Evolutionary conservation across 2,797 vertebrate genomes (phyloP), one percentile per base, ranked within the genome.

Genomic region (Dicrostonyx torquatus): DNA sequence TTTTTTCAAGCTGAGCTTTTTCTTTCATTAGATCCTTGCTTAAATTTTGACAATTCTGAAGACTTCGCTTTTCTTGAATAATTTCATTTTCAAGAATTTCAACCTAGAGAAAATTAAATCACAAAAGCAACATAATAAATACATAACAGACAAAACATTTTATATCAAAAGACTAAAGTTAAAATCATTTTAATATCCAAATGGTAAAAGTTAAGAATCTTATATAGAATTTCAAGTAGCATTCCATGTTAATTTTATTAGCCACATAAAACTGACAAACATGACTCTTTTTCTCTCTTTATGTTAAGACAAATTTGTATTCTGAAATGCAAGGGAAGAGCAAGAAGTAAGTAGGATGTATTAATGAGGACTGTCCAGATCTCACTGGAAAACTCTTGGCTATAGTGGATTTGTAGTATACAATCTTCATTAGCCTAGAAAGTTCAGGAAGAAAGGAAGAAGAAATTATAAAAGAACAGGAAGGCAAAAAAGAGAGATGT

Each of bases 11-110:
- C 94, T 99, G 98, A 55, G 98, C 98, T 97, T 99, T 99, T 96
- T 99, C 99, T 98, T 99, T 99, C 99, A 99, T 99, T 98, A 99
- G 98, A 98, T 99, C 99, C 29, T 99, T 99, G 91, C 99, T 99
- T 96, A 99, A 98, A 73, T 98, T 98, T 96, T 99, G 99, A 8
- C 99, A 99, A 87, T 98, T 99, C 96, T 98, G 98, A 90, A 99
- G 98, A 93, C 98, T 99, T 89, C 99, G 99, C 95, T 99, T 99
- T 96, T 99, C 99, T 93, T 99, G 97, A 64, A 97, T 98, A 96
- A 99, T 97, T 95, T 99, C 99, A 72, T 95, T 98, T 96, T 99
- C 98, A 97, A 99, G 98, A 98, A 99, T 98, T 98, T 99, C 99
- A 98, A 99, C 96, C 99, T 99, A 95, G 11, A 97, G 87, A 97